Evolutionary conservation across 2,888 invertebrate species (phyloP).

Genomic region (Diploptera punctata): DNA sequence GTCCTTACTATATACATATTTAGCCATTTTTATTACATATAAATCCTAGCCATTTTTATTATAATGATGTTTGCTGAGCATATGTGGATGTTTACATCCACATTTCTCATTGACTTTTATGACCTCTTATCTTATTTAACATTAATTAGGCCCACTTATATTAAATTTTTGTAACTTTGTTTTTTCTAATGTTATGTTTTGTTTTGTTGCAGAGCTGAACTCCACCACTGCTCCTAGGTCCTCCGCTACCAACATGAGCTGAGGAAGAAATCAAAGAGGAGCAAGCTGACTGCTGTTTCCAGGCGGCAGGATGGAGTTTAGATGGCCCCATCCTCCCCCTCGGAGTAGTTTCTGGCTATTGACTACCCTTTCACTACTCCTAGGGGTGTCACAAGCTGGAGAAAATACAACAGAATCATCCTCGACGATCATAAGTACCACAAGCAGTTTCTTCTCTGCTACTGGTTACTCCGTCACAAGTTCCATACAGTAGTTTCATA

Average conservation of each 20-base stretch:
- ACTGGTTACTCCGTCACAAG: neutral
- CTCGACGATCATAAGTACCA: neutral
- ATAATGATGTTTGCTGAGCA: too few species aligned
- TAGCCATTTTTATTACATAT: too few species aligned
- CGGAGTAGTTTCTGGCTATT: neutral
- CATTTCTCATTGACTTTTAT: too few species aligned
- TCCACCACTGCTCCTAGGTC: neutral
- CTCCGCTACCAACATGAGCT: conserved; percentile 1
- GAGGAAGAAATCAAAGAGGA: neutral
- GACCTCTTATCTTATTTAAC: too few species aligned
- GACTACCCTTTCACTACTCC: conserved; percentile 11
- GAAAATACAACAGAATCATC: neutral
- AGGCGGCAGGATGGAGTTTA: conserved; percentile 26
- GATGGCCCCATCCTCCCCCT: conserved; percentile 14
- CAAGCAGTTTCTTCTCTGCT: neutral
- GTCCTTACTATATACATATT: too few species aligned
- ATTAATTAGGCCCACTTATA: too few species aligned
- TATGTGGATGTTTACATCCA: too few species aligned
- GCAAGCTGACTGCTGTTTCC: neutral
- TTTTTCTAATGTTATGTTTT: neutral
- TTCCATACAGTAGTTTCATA: neutral
- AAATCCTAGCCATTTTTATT: too few species aligned
- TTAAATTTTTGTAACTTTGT: too few species aligned
- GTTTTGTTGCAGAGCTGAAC: neutral
- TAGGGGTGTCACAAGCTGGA: conserved; percentile 5